Conservation (phyloP, 2,888 invertebrate genomes). For the Zeuzera pyrina region DNA sequence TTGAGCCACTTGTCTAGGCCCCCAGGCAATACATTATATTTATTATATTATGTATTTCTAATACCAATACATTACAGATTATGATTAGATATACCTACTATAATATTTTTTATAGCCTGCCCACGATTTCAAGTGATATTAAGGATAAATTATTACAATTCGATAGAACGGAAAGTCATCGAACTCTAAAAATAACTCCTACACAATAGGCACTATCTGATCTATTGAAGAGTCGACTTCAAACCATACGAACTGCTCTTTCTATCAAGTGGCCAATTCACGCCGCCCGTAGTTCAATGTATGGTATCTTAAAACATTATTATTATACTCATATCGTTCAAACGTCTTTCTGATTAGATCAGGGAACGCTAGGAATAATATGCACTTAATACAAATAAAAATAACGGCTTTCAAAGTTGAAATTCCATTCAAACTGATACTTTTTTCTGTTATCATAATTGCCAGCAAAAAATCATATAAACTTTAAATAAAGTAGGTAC, state of each 20-base stretch:
- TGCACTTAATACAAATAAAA: slow-evolving; percentile 2
- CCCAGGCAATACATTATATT: no score
- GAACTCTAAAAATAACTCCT: slow-evolving; percentile 46
- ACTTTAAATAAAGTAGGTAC: no score
- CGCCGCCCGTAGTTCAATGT: slow-evolving; percentile 19
- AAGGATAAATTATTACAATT: slow-evolving; percentile 23
- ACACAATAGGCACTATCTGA: slow-evolving; percentile 41
- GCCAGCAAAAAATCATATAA: no score
- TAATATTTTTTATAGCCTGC: slow-evolving; percentile 2
- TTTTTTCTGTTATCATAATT: no score
- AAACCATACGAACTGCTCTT: slow-evolving; percentile 4
- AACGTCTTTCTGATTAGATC: slow-evolving; percentile 23
- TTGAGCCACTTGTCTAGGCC: no score
- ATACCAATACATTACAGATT: no score
- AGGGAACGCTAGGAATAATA: slow-evolving; percentile 7
- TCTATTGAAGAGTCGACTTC: slow-evolving; percentile 29
- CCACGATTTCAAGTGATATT: slow-evolving; percentile 20
- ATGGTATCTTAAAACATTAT: no score
- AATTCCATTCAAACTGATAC: no score
- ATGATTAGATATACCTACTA: no score
- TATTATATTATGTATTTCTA: no score
- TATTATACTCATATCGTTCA: slow-evolving; percentile 17
- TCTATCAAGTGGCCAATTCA: slow-evolving; percentile 38
- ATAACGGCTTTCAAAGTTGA: no score
- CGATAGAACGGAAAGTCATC: slow-evolving; percentile 34